Conservation (phyloP, 2,888 invertebrate species). For the Mythimna pallens region DNA sequence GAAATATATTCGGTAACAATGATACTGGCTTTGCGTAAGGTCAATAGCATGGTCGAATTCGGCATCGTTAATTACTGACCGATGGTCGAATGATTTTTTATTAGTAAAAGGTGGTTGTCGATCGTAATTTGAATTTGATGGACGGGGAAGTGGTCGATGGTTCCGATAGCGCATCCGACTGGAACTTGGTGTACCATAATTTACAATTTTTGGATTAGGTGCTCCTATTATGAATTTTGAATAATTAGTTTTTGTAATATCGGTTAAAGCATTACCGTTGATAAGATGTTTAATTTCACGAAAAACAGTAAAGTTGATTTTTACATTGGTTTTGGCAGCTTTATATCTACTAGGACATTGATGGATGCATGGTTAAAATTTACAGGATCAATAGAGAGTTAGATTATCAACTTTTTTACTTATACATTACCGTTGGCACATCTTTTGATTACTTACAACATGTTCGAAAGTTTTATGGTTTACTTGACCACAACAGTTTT, state of each 20-base stretch:
- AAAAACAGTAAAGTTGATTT: background rate
- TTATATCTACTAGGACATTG: background rate
- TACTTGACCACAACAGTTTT: background rate
- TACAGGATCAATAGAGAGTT: background rate
- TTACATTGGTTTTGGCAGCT: background rate
- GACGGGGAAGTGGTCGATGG: conserved; percentile 60
- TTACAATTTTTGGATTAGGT: conserved; percentile 44
- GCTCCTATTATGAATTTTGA: conserved; percentile 16
- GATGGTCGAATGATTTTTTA: conserved; percentile 74
- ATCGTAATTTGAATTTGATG: conserved; percentile 68
- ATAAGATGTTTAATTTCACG: background rate
- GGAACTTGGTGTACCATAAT: conserved; percentile 49
- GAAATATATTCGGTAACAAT: conserved; percentile 77
- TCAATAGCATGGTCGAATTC: conserved; percentile 87
- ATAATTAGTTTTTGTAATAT: conserved; percentile 4
- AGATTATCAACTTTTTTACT: background rate
- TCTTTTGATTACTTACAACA: background rate
- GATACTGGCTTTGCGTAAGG: conserved; percentile 77
- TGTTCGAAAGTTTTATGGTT: background rate
- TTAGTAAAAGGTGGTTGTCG: conserved; percentile 68
- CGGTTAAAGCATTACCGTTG: background rate
- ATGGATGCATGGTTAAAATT: background rate
- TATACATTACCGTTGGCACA: background rate
- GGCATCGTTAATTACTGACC: conserved; percentile 85
- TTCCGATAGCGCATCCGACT: conserved; percentile 57